Conservation (phyloP, 2,113 vertebrate species). For the Geococcyx californianus region DNA sequence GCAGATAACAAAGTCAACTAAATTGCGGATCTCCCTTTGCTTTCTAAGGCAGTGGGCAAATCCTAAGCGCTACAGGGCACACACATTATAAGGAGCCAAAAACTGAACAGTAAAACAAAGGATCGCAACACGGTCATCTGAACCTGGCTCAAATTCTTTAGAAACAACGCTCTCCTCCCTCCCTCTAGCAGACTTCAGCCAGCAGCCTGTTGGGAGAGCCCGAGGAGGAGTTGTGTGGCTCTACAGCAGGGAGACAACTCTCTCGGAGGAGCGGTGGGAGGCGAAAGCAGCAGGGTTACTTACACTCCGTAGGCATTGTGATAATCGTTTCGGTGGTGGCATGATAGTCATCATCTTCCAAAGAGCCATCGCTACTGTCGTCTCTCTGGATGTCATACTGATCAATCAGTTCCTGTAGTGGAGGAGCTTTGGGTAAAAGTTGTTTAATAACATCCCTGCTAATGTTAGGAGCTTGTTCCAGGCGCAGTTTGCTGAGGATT, state of each 20-base stretch:
- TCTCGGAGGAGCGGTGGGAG: constrained; percentile 46
- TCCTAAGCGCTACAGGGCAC: neutral
- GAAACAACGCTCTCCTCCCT: constrained; percentile 55
- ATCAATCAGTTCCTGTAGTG: constrained; percentile 94
- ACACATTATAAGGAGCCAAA: neutral
- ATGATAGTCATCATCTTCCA: constrained; percentile 96
- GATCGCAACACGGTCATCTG: neutral
- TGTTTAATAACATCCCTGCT: constrained; percentile 94
- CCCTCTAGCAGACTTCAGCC: constrained; percentile 50
- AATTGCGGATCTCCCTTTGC: constrained; percentile 23
- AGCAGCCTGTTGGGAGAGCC: constrained; percentile 75
- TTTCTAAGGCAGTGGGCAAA: constrained; percentile 18
- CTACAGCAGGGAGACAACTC: constrained; percentile 65
- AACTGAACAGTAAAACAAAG: constrained; percentile 24
- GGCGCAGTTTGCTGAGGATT: constrained; percentile 96
- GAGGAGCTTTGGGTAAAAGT: constrained; percentile 94
- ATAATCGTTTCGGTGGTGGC: constrained; percentile 94
- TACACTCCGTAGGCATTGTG: constrained; percentile 93
- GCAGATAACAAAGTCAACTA: neutral
- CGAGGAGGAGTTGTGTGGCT: constrained; percentile 73
- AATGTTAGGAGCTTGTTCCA: constrained; percentile 96
- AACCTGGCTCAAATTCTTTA: constrained; percentile 63
- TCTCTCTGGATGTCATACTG: constrained; percentile 97
- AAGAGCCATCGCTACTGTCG: constrained; percentile 85
- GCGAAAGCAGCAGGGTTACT: constrained; percentile 74